Percentiles rank a stretch among this genome's conserved stretches.
These are phyloP conservation scores for Copsychus sechellarum DNA, from an alignment of 2,113 vertebrate species.

Conservation along the genomic window DNA sequence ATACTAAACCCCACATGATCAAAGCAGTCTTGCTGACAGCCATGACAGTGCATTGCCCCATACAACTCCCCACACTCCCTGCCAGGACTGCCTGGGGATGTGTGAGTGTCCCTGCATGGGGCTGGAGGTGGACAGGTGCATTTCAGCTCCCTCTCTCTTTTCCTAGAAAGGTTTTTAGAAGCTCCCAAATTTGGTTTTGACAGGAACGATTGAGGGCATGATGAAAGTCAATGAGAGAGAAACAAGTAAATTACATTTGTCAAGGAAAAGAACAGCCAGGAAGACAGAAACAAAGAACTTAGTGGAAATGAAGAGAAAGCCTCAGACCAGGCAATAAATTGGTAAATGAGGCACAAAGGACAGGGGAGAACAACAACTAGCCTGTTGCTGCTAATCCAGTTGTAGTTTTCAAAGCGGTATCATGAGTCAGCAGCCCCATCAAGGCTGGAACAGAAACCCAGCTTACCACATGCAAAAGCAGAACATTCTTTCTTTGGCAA, in stretches of 20 bases:
- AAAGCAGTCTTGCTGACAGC: background rate
- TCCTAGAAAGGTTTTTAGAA: background rate
- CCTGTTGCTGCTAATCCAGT: background rate
- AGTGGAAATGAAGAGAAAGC: background rate
- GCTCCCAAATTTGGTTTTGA: background rate
- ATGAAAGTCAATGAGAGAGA: background rate
- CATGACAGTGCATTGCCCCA: background rate
- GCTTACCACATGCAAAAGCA: background rate
- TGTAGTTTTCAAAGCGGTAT: background rate
- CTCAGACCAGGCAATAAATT: background rate
- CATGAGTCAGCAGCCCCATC: background rate
- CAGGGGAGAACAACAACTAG: background rate
- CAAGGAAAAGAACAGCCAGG: background rate
- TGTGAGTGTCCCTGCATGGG: fast-evolving
- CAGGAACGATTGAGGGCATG: background rate
- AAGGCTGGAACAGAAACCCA: background rate
- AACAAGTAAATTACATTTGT: background rate
- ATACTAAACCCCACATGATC: background rate
- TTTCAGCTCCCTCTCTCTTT: background rate
- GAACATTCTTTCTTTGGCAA: background rate
- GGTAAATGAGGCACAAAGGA: background rate
- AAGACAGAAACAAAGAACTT: background rate
- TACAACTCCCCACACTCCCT: fast-evolving
- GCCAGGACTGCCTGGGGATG: background rate
- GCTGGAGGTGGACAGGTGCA: background rate